These are phyloP conservation scores for Campoletis raptor DNA, from an alignment of 2,888 invertebrate species.

Conservation along the genomic window DNA sequence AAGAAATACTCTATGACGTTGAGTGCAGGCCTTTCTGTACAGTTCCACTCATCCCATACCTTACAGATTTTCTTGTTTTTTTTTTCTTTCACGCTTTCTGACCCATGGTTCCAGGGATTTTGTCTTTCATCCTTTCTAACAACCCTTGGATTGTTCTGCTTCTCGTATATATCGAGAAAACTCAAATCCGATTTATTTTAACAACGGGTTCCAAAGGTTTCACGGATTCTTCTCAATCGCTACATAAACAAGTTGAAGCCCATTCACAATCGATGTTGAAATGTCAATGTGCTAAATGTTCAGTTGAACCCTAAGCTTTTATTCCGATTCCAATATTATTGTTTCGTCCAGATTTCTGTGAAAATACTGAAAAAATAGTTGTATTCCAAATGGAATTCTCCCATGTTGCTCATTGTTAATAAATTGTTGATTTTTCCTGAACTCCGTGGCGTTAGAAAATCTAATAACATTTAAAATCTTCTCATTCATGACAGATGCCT, in stretches of 20 bases:
- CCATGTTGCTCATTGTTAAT: not conserved
- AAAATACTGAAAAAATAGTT: not conserved
- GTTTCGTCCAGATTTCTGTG: not conserved
- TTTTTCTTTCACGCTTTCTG: conserved; percentile 1
- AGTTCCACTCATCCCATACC: conserved; percentile 7
- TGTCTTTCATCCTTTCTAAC: conserved; percentile 9
- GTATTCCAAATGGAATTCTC: not conserved
- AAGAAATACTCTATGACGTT: conserved; percentile 51
- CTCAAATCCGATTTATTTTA: conserved; percentile 35
- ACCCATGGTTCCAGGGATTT: conserved; percentile 17
- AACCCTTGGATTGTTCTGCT: conserved; percentile 13
- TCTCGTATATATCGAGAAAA: not conserved
- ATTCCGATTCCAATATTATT: not conserved
- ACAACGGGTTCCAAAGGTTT: conserved; percentile 9
- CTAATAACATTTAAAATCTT: not conserved
- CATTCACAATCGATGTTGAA: not conserved
- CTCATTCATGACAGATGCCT: not conserved
- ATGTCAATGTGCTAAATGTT: not conserved
- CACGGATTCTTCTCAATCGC: conserved; percentile 2
- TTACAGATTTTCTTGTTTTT: not conserved
- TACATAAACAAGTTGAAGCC: not conserved
- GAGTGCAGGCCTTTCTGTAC: conserved; percentile 21
- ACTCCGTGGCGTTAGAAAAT: not conserved
- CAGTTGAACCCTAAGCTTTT: not conserved
- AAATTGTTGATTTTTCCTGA: not conserved